Conservation (phyloP, 92 coral and sea anemone genomes). For the Meandrina meandrites region DNA sequence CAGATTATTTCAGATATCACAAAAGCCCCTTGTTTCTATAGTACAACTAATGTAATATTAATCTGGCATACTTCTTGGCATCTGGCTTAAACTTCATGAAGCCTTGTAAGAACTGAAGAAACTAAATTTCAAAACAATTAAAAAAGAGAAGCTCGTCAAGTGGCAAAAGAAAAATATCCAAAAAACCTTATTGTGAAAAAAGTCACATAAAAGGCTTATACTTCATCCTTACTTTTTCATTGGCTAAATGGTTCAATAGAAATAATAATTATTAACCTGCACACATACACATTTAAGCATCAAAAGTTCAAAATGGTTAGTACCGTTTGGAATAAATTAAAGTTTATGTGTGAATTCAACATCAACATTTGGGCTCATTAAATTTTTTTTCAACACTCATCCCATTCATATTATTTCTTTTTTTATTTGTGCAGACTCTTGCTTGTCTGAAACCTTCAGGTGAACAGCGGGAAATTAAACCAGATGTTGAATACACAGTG, state of each 20-base stretch:
- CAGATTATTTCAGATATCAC: no score
- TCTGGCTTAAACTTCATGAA: background rate
- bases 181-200: no score
- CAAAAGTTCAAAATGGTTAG: no score
- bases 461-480: constrained; percentile 42
- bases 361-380: no score
- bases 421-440: constrained; percentile 63
- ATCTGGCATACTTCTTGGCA: no score
- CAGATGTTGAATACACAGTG: constrained; percentile 58
- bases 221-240: background rate
- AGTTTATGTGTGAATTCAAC: background rate
- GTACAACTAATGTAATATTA: no score
- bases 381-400: no score
- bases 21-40: no score
- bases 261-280: no score
- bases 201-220: background rate
- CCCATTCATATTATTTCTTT: background rate
- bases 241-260: background rate
- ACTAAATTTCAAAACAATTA: background rate
- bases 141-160: background rate
- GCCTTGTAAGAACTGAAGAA: background rate
- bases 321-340: background rate
- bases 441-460: constrained; percentile 75
- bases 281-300: no score
- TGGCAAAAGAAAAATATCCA: no score